Base-by-base conservation (phyloP, 1,140 invertebrate genomes). In the Bombyx mori region DNA sequence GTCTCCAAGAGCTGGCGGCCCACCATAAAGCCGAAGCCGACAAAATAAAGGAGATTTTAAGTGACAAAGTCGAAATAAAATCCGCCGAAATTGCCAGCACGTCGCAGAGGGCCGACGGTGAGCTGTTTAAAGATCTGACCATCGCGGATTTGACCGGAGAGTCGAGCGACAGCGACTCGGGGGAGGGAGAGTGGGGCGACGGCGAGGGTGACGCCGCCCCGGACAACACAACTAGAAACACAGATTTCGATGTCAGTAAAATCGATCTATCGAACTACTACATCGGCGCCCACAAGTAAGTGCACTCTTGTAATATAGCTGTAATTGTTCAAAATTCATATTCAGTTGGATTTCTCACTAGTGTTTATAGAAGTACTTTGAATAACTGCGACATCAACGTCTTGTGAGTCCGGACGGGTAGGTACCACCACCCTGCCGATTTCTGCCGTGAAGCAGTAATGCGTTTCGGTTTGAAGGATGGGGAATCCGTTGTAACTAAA, bases 221-320 rank as follows among this genome's bases (percentile, higher is more conserved):
- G 7, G 68, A 63, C 3, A 9, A 42, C 6, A 63, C 60, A n/a
- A 64, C 49, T 43, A 60, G 63, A 26, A 58, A 68, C 60, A 1
- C 52, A 46, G 7, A 58, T 68, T 58, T 57, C 81, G 54, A 58
- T 75, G 35, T 47, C 26, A 35, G 26, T 35, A 35, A 35, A 35
- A 35, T 35, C 26, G 26, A 35, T 35, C 26, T 35, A 35, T 35
- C 1, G 26, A 35, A 45, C 35, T 83, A 82, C 54, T 77, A 85
- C 53, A 58, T 57, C 3, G 72, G 62, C 6, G 79, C 73, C 52
- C 75, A 80, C 44, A 82, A 69, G 82, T 83, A 47, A 76, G 79
- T 54, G 12, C 8, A 49, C 52, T 42, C 8, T 35, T 35, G 2
- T 35, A 35, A 35, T 35, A 1, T 35, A 3, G 0, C 26, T 35